Conservation (phyloP, 2,797 vertebrate genomes). For the Telmatherina bonti region DNA sequence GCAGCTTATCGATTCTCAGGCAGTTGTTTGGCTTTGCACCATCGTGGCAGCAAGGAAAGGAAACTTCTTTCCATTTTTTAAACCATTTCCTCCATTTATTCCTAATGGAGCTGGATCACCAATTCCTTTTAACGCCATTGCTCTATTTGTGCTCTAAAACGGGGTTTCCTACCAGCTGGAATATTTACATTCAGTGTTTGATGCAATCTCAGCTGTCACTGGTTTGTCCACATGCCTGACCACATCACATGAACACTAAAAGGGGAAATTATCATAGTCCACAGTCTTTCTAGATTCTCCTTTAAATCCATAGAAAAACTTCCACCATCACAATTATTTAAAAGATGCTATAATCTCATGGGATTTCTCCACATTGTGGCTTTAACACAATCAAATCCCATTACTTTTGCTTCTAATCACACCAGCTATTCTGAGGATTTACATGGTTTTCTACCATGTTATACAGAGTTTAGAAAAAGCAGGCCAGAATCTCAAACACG, state of each 20-base stretch:
- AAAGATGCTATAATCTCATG: slow-evolving; percentile 12
- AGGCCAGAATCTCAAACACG: slow-evolving; percentile 17
- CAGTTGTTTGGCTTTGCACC: neutral
- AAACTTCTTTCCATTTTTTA: neutral
- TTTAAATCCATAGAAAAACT: neutral
- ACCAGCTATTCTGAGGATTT: neutral
- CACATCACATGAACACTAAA: neutral
- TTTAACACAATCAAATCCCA: slow-evolving; percentile 8
- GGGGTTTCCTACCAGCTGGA: slow-evolving; percentile 12
- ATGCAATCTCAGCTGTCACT: slow-evolving; percentile 7
- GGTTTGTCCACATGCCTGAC: neutral
- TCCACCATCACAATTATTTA: slow-evolving; percentile 1
- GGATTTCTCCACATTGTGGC: slow-evolving; percentile 14
- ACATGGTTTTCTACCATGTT: neutral
- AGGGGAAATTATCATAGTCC: neutral
- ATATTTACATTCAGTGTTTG: slow-evolving; percentile 14
- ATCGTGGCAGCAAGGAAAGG: neutral
- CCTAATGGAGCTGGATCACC: neutral
- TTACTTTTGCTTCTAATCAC: slow-evolving; percentile 19
- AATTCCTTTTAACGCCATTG: slow-evolving; percentile 4
- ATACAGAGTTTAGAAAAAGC: slow-evolving; percentile 11
- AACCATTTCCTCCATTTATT: neutral
- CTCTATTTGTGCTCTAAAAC: neutral
- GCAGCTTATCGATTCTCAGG: neutral
- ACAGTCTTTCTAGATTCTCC: neutral